Conservation (phyloP, 2,113 vertebrate species). For the Cheilinus undulatus region DNA sequence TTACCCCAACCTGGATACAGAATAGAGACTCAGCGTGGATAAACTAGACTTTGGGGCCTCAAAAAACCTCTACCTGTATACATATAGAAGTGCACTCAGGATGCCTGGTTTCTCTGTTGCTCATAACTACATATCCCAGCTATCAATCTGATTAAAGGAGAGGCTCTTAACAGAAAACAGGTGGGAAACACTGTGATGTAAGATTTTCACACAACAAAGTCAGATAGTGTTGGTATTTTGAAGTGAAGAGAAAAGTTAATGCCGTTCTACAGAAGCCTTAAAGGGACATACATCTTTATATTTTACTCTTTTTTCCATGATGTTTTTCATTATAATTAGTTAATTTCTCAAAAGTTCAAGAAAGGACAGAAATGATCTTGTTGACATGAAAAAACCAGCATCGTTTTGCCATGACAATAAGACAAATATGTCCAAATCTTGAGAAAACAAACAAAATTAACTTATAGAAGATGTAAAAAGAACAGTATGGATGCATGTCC, state of each 20-base stretch:
- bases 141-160: constrained; percentile 27
- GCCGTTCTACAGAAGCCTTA: no score
- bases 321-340: no score
- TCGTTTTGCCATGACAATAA: no score
- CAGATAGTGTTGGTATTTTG: constrained; percentile 16
- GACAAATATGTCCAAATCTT: no score
- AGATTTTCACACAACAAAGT: constrained; percentile 26
- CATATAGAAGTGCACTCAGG: constrained; percentile 40
- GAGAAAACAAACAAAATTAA: no score
- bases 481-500: no score
- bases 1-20: constrained; percentile 73
- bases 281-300: no score
- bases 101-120: constrained; percentile 39
- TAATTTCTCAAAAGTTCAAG: no score
- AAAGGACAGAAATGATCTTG: no score
- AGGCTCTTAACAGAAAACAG: constrained; percentile 3
- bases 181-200: constrained; percentile 37
- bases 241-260: constrained; percentile 11
- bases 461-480: no score
- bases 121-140: constrained; percentile 20
- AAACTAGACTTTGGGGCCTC: constrained; percentile 23
- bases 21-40: constrained; percentile 47
- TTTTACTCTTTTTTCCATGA: no score
- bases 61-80: constrained; percentile 30
- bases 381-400: no score